Percentiles rank a stretch among this genome's conserved stretches.
Conservation (phyloP, 2,797 vertebrate genomes). For the Acanthurus lineatus region DNA sequence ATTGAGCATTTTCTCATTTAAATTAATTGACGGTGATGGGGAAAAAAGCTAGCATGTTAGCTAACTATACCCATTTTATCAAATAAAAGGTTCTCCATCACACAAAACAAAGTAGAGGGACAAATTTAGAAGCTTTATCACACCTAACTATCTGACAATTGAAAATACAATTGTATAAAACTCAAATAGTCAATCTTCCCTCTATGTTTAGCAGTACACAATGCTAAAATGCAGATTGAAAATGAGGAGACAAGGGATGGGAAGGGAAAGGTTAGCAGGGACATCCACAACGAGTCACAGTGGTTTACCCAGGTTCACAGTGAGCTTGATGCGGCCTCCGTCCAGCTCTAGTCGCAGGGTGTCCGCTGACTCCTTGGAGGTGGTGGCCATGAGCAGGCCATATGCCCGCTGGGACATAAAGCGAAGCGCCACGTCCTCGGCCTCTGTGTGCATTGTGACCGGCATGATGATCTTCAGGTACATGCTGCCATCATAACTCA, state of each 20-base stretch:
- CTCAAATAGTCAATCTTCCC: conserved; percentile 29
- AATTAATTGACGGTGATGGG: conserved; percentile 6
- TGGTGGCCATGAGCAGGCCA: conserved; percentile 95
- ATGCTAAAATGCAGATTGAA: conserved; percentile 28
- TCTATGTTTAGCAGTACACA: conserved; percentile 6
- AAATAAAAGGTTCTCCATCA: background rate
- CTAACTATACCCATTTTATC: background rate
- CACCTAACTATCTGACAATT: conserved; percentile 19
- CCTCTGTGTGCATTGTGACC: conserved; percentile 92
- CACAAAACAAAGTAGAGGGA: conserved; percentile 30
- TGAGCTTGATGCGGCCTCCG: conserved; percentile 93
- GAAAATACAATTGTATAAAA: background rate
- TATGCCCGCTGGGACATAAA: conserved; percentile 97
- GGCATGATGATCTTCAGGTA: conserved; percentile 96
- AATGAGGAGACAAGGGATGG: conserved; percentile 34
- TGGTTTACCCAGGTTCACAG: conserved; percentile 93
- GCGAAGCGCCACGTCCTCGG: conserved; percentile 93
- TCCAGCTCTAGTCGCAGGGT: conserved; percentile 95
- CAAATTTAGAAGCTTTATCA: conserved; percentile 50
- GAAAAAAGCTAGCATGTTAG: background rate
- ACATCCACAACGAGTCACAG: conserved; percentile 3
- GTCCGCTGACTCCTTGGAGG: conserved; percentile 95
- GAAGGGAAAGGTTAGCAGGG: conserved; percentile 23
- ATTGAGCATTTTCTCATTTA: background rate
- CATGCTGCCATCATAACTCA: conserved; percentile 97